Conservation (phyloP, 2,113 vertebrate genomes). For the Nycticorax nycticorax region DNA sequence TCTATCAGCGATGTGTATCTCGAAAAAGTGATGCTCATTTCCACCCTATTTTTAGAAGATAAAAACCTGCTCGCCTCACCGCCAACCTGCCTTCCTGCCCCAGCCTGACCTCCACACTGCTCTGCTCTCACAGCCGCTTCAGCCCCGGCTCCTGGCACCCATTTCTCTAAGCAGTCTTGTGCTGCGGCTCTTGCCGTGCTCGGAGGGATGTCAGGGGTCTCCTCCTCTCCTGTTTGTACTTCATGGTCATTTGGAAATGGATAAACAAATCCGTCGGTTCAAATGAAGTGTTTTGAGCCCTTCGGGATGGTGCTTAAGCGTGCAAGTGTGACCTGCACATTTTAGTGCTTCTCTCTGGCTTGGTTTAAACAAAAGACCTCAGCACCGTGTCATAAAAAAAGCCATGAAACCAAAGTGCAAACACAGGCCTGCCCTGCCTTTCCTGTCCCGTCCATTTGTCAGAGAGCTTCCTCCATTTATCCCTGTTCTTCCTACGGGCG, state of each 20-base stretch:
- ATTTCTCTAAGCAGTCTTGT: rapidly evolving
- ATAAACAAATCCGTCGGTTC: not conserved
- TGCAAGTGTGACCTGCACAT: not conserved
- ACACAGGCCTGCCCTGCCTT: not conserved
- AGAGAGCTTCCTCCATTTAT: not conserved
- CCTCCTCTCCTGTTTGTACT: not conserved
- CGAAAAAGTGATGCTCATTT: not conserved
- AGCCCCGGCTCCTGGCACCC: not conserved
- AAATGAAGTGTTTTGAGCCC: not conserved
- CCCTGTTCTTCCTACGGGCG: not conserved
- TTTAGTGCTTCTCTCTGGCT: not conserved
- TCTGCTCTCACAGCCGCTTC: not conserved
- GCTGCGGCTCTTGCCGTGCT: rapidly evolving
- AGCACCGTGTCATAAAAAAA: rapidly evolving
- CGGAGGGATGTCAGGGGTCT: not conserved
- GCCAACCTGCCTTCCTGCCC: not conserved
- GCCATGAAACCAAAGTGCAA: not conserved
- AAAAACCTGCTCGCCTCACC: not conserved
- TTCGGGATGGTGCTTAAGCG: not conserved
- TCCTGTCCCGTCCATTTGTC: not conserved
- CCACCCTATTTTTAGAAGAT: not conserved
- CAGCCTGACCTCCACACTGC: not conserved
- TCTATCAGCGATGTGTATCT: not conserved
- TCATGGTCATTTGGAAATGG: not conserved
- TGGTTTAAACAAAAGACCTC: not conserved